Conservation (phyloP, 2,797 vertebrate species). For the Sandelia bainsii region DNA sequence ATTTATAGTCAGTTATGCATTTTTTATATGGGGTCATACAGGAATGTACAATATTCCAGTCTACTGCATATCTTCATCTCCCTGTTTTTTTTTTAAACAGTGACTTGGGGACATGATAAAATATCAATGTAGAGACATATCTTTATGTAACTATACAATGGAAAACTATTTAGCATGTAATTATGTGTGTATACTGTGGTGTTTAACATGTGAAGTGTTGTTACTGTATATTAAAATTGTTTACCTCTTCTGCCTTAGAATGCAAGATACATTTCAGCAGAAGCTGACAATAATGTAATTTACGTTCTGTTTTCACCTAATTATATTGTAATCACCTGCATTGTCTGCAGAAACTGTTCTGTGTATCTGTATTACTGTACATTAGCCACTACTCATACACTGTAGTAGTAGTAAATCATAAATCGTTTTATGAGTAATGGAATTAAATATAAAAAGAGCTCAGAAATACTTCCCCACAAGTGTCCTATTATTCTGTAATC, state of each 20-base stretch:
- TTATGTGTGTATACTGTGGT: neutral
- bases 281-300: no score
- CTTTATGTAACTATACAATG: neutral
- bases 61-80: neutral
- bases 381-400: conserved; percentile 24
- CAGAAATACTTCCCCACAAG: conserved; percentile 35
- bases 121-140: neutral
- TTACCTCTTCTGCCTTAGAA: no score
- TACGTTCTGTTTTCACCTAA: neutral
- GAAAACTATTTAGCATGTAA: neutral
- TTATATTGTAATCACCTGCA: neutral
- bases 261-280: no score
- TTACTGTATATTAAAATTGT: no score
- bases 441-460: conserved; percentile 33
- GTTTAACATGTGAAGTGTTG: neutral
- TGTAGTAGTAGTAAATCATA: conserved; percentile 1
- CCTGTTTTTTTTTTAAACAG: neutral
- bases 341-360: neutral
- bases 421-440: conserved; percentile 37
- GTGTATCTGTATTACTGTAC: conserved; percentile 11
- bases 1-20: neutral
- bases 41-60: neutral
- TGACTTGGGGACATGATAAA: neutral
- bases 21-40: neutral
- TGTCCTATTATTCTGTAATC: conserved; percentile 55